These are phyloP conservation scores for Nycticebus coucang DNA, from an alignment of 2,113 vertebrate genomes.

Conservation along the genomic window DNA sequence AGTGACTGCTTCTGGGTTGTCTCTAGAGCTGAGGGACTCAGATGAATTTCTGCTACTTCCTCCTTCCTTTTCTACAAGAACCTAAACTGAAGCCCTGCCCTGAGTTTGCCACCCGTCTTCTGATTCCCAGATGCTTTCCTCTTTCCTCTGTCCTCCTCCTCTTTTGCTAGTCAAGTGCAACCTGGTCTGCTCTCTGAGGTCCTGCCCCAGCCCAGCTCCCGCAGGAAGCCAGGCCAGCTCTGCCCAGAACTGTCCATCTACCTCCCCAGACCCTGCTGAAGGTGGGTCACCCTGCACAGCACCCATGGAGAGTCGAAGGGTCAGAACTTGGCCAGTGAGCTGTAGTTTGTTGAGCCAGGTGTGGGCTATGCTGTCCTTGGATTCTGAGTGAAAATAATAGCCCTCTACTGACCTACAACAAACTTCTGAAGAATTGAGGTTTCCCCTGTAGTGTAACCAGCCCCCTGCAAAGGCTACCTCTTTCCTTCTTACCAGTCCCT, in stretches of 20 bases:
- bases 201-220: not conserved
- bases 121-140: accelerated
- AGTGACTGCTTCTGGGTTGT: no score
- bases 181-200: not conserved
- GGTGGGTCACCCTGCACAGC: not conserved
- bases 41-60: not conserved
- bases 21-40: not conserved
- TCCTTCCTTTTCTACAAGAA: not conserved
- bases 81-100: not conserved
- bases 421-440: not conserved
- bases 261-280: accelerated
- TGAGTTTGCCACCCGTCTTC: not conserved
- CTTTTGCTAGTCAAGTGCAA: no score
- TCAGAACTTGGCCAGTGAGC: not conserved
- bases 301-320: not conserved
- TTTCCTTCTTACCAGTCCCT: not conserved
- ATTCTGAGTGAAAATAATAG: not conserved
- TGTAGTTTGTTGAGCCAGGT: not conserved
- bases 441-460: no score
- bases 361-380: not conserved
- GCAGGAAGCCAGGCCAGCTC: no score
- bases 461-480: not conserved
- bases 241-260: no score
- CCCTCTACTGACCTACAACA: not conserved
- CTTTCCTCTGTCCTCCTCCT: no score